Evolutionary conservation across 2,888 invertebrate species (phyloP).

Genomic region (Tachystola acroxantha): DNA sequence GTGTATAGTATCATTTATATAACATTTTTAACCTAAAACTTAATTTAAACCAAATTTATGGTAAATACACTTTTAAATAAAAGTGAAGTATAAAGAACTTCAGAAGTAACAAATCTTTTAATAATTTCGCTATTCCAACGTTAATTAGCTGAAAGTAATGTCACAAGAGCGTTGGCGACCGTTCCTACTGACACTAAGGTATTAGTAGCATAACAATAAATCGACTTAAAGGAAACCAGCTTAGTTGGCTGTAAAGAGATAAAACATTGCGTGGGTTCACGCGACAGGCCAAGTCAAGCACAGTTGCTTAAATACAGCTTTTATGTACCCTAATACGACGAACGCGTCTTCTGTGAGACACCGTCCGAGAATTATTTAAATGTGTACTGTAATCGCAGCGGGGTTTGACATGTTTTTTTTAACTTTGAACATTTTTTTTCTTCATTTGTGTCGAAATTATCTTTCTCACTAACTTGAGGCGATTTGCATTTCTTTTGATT

Average conservation of each 20-base stretch:
- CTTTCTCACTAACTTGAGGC: no score
- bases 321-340: conserved; percentile 56
- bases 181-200: conserved; percentile 47
- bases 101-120: no score
- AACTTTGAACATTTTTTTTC: no score
- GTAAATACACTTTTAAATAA: no score
- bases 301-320: conserved; percentile 65
- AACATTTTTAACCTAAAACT: no score
- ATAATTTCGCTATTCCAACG: conserved; percentile 43
- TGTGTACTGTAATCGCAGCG: conserved; percentile 15
- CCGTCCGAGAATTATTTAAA: conserved; percentile 21
- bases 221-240: conserved; percentile 63
- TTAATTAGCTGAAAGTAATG: conserved; percentile 53
- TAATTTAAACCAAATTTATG: no score
- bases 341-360: conserved; percentile 26
- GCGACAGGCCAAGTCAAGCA: conserved; percentile 42
- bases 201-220: conserved; percentile 71
- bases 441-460: no score
- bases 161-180: conserved; percentile 47
- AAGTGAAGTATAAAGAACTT: no score
- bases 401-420: conserved; percentile 24
- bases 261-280: conserved; percentile 65
- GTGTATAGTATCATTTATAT: no score
- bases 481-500: no score
- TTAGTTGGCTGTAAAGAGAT: conserved; percentile 62